Evolutionary conservation across 2,888 invertebrate species (phyloP).

Genomic region (Pristionchus mayeri): DNA sequence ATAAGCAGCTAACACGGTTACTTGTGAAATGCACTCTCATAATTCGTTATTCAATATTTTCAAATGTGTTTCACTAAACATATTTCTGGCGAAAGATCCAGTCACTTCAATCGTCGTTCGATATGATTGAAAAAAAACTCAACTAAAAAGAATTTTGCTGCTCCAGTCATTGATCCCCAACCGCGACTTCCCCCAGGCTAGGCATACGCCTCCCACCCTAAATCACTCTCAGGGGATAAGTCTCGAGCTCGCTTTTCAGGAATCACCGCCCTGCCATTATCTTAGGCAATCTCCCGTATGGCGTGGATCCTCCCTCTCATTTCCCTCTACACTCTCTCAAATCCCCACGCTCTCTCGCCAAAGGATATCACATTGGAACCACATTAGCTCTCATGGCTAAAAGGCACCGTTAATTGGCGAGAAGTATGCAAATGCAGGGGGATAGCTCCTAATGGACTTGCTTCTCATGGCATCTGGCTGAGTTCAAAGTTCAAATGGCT

Average conservation of each 20-base stretch:
- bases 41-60: no score
- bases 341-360: not conserved
- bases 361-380: not conserved
- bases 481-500: no score
- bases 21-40: no score
- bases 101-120: no score
- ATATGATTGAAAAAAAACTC: no score
- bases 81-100: no score
- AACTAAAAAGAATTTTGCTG: no score
- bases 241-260: not conserved
- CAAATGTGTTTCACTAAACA: no score
- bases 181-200: not conserved
- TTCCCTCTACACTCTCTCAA: not conserved
- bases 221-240: not conserved
- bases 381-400: slow-evolving; percentile 13
- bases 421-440: slow-evolving; percentile 27
- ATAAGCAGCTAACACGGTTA: no score
- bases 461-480: no score
- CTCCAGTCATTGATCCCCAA: no score
- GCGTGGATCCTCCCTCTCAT: not conserved
- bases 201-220: not conserved
- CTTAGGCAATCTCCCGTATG: slow-evolving; percentile 29
- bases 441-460: slow-evolving; percentile 7
- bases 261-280: slow-evolving; percentile 25
- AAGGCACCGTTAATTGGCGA: slow-evolving; percentile 34